phyloP scores from a whole-genome alignment of 2,113 vertebrate species.

The Vicugna pacos region DNA sequence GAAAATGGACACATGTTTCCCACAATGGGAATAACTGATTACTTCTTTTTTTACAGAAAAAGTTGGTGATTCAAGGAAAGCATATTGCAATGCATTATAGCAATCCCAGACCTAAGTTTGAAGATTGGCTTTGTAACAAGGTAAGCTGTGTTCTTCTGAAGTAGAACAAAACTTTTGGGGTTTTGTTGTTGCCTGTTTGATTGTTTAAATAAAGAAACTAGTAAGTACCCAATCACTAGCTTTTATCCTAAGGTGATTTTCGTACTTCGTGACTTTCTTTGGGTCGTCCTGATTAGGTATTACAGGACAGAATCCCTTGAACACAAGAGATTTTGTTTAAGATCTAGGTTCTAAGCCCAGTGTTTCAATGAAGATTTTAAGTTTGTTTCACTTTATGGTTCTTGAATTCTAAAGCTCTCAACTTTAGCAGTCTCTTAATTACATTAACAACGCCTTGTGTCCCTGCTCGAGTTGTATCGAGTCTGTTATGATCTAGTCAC shows the following conservation, averaged over 20 bases:
- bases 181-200: not conserved
- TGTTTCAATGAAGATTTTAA: conserved; percentile 40
- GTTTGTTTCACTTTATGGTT: not conserved
- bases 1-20: conserved; percentile 87
- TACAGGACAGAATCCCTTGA: not conserved
- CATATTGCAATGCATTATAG: conserved; percentile 99
- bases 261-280: not conserved
- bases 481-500: not conserved
- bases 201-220: not conserved
- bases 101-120: conserved; percentile 98
- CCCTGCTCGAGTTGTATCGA: not conserved
- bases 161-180: not conserved
- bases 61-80: conserved; percentile 97
- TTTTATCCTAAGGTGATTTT: conserved; percentile 25
- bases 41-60: conserved; percentile 96
- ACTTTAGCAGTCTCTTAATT: not conserved
- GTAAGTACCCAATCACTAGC: not conserved
- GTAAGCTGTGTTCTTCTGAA: conserved; percentile 82
- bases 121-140: conserved; percentile 99
- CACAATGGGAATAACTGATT: conserved; percentile 89
- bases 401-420: not conserved
- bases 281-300: not conserved
- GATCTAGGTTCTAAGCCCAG: not conserved
- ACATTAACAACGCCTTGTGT: not conserved
- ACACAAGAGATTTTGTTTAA: not conserved